A percentile compares a stretch with the other conserved stretches of the same genome.
Conservation (phyloP, 2,797 vertebrate genomes). For the Rhinophrynus dorsalis region DNA sequence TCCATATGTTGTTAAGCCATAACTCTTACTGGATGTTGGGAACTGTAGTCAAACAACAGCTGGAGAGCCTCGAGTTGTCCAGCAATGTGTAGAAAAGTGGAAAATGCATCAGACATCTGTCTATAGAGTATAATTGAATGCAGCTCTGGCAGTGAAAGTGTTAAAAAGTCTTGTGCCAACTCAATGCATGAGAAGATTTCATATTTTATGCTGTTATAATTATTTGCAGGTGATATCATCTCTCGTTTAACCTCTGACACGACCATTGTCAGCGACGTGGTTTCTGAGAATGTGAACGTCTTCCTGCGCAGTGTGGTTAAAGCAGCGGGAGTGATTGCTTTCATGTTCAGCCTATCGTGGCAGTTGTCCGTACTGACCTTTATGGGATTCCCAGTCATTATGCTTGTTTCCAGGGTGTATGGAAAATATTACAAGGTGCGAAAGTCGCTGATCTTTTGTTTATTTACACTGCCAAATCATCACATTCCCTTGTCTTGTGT, state of each 20-base stretch:
- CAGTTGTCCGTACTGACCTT: constrained; percentile 87
- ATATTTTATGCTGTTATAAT: too few species aligned
- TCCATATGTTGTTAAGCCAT: too few species aligned
- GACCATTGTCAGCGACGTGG: constrained; percentile 91
- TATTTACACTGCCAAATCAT: neutral
- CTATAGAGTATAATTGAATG: too few species aligned
- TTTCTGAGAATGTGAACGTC: constrained; percentile 90
- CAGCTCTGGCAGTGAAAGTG: too few species aligned
- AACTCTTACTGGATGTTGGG: too few species aligned
- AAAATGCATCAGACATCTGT: too few species aligned
- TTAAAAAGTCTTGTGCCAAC: too few species aligned
- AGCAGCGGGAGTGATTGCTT: constrained; percentile 79
- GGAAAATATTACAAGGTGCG: constrained; percentile 92
- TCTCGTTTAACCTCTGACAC: constrained; percentile 94
- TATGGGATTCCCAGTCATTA: constrained; percentile 93
- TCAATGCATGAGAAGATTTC: too few species aligned
- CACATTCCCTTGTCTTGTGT: neutral
- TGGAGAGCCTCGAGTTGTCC: too few species aligned
- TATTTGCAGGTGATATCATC: constrained; percentile 91
- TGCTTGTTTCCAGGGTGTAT: constrained; percentile 82
- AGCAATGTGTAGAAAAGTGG: too few species aligned
- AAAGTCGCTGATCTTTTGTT: neutral
- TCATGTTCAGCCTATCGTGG: constrained; percentile 95
- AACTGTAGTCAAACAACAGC: too few species aligned
- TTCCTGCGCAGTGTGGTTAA: constrained; percentile 86